These are phyloP conservation scores for Acrobasis consociella DNA, from an alignment of 2,888 invertebrate species.

Conservation along the genomic window DNA sequence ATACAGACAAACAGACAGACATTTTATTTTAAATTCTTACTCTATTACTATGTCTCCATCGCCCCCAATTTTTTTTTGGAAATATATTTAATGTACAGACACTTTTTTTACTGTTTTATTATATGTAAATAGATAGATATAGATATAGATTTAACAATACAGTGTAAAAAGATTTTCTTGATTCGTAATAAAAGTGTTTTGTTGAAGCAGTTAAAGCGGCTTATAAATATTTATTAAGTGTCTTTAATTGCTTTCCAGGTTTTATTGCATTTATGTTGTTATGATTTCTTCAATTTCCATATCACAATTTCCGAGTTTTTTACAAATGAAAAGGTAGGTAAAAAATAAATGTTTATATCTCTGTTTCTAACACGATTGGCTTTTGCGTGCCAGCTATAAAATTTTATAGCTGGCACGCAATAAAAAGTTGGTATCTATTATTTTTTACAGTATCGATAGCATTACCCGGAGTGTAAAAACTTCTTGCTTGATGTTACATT, in stretches of 20 bases:
- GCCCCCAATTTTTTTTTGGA: no score
- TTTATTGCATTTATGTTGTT: background rate
- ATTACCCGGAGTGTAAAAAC: conserved; percentile 21
- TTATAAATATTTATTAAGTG: no score
- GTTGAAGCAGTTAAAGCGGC: no score
- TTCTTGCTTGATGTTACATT: conserved; percentile 24
- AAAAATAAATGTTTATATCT: background rate
- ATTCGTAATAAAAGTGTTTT: no score
- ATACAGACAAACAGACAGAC: no score
- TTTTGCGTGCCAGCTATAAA: conserved; percentile 26
- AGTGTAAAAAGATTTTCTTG: no score
- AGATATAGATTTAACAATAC: no score
- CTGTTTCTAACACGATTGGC: conserved; percentile 20
- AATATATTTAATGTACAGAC: no score
- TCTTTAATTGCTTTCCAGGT: background rate
- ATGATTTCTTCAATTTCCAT: background rate
- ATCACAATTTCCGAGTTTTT: background rate
- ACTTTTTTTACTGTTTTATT: no score
- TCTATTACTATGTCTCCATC: no score
- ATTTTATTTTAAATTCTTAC: no score
- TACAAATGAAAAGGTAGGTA: background rate
- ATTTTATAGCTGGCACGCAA: conserved; percentile 27
- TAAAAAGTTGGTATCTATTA: conserved; percentile 23
- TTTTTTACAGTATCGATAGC: conserved; percentile 25
- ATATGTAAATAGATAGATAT: no score